These are phyloP conservation scores for Natrix natrix DNA, from an alignment of 2,797 vertebrate species.

Conservation along the genomic window DNA sequence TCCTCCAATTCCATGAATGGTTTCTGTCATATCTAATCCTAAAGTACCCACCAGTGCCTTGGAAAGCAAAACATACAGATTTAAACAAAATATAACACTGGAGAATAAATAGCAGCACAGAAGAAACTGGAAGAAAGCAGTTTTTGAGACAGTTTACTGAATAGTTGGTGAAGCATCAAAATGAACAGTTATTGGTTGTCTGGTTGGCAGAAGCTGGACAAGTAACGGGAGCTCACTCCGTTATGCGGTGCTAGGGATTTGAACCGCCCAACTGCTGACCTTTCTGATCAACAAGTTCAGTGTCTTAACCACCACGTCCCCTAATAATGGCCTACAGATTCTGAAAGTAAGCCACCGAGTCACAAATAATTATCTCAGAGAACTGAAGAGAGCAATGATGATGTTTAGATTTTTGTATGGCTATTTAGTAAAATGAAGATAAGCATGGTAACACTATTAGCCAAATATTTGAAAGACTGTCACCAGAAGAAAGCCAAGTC, in stretches of 20 bases:
- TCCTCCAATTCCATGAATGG: background rate
- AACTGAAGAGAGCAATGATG: background rate
- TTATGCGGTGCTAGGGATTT: no score
- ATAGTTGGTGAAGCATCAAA: background rate
- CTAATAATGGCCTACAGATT: background rate
- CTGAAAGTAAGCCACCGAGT: background rate
- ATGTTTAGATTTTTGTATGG: background rate
- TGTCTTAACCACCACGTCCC: no score
- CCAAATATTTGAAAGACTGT: background rate
- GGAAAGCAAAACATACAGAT: background rate
- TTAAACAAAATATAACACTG: background rate
- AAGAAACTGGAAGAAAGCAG: background rate
- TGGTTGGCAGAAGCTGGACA: no score
- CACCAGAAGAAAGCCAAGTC: background rate
- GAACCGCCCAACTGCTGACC: no score
- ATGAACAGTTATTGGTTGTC: background rate
- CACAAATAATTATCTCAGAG: background rate
- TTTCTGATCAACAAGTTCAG: no score
- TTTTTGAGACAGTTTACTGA: background rate
- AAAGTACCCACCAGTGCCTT: background rate
- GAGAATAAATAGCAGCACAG: background rate
- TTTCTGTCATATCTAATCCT: background rate
- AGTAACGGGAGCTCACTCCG: no score
- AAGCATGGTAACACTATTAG: background rate
- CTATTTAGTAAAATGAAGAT: background rate